phyloP scores from a whole-genome alignment of 2,888 invertebrate genomes.

The Sarcophaga rosellei region DNA sequence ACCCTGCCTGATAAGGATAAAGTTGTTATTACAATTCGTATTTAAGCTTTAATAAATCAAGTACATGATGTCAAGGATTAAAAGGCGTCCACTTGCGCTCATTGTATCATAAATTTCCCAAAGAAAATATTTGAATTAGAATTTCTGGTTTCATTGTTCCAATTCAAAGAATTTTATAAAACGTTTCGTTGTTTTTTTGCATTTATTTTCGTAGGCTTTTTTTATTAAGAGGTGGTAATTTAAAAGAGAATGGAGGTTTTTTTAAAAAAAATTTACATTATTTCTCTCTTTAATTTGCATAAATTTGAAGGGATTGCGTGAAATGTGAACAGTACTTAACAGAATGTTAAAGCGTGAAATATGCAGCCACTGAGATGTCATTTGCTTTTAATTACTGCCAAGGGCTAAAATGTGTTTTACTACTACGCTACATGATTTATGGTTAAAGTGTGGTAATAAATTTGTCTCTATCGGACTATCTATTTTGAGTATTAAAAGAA shows the following conservation, averaged over 20 bases:
- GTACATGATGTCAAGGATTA: conserved; percentile 66
- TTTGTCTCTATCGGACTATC: too few species aligned
- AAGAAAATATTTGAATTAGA: conserved; percentile 26
- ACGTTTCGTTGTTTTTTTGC: too few species aligned
- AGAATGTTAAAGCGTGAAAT: neutral
- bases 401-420: neutral
- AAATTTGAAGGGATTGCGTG: neutral
- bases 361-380: neutral
- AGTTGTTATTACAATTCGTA: conserved; percentile 31
- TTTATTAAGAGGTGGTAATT: conserved; percentile 48
- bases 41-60: conserved; percentile 66
- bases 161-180: conserved; percentile 22
- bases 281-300: neutral
- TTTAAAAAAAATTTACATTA: conserved; percentile 37
- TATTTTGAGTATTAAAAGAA: too few species aligned
- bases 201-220: neutral
- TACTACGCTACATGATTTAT: neutral
- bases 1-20: conserved; percentile 6
- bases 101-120: conserved; percentile 47
- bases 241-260: neutral
- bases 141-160: conserved; percentile 14
- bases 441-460: neutral
- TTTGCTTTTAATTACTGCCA: neutral
- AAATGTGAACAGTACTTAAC: neutral
- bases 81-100: conserved; percentile 9